These are phyloP conservation scores for Elmis aenea DNA, from an alignment of 2,888 invertebrate species.

Conservation along the genomic window DNA sequence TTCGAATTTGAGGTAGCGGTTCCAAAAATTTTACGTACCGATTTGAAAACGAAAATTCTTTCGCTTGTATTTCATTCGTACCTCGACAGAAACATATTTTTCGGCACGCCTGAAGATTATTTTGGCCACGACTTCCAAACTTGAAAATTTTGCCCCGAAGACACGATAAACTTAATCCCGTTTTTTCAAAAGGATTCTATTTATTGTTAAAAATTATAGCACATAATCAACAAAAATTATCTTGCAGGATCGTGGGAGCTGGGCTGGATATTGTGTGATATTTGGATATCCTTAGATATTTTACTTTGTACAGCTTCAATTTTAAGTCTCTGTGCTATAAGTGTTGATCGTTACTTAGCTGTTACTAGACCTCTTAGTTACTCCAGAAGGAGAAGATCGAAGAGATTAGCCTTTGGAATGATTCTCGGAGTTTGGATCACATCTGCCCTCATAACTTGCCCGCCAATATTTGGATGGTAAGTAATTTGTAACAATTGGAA, in stretches of 20 bases:
- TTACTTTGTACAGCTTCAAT: conserved; percentile 92
- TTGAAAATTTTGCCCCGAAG: no score
- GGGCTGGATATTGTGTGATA: conserved; percentile 81
- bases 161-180: no score
- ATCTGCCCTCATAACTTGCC: conserved; percentile 87
- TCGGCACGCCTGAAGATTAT: no score
- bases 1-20: no score
- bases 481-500: conserved; percentile 32
- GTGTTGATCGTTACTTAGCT: conserved; percentile 85
- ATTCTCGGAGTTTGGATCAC: conserved; percentile 87
- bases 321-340: conserved; percentile 87
- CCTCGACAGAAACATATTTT: no score
- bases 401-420: conserved; percentile 78
- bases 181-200: no score
- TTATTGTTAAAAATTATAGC: no score
- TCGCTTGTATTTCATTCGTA: no score
- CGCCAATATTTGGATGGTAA: conserved; percentile 90
- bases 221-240: no score
- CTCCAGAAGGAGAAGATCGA: conserved; percentile 80
- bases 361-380: conserved; percentile 91
- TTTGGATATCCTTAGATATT: conserved; percentile 92
- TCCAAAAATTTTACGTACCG: no score
- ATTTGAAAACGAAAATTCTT: no score
- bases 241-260: conserved; percentile 77
- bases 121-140: no score